Evolutionary conservation across 2,113 vertebrate genomes (phyloP).

Genomic region (Uropsilus gracilis): DNA sequence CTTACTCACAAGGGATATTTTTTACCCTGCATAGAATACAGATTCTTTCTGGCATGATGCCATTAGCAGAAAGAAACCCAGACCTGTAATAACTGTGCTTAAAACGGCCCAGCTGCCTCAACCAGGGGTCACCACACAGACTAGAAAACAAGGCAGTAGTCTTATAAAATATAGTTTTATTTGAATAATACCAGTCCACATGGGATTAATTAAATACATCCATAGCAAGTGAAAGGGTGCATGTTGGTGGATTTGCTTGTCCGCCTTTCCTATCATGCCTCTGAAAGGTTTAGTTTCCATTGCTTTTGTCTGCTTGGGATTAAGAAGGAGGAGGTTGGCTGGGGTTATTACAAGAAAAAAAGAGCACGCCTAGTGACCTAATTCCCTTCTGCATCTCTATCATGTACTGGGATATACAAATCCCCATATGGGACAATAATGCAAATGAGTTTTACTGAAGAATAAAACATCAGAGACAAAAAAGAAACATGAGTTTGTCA

Average conservation of each 20-base stretch:
- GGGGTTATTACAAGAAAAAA: slow-evolving; percentile 41
- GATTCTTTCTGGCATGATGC: slow-evolving; percentile 62
- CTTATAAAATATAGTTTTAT: slow-evolving; percentile 74
- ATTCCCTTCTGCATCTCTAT: slow-evolving; percentile 65
- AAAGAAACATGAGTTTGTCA: slow-evolving; percentile 80
- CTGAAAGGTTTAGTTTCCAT: slow-evolving; percentile 72
- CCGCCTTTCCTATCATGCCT: slow-evolving; percentile 62
- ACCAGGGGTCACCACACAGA: slow-evolving; percentile 59
- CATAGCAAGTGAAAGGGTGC: slow-evolving; percentile 63
- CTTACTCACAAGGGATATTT: slow-evolving; percentile 62
- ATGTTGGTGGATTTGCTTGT: slow-evolving; percentile 57
- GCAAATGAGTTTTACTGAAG: slow-evolving; percentile 78
- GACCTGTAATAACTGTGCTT: slow-evolving; percentile 49
- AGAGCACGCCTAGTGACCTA: background rate
- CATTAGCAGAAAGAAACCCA: slow-evolving; percentile 62
- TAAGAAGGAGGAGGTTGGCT: slow-evolving; percentile 17
- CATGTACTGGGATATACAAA: slow-evolving; percentile 70
- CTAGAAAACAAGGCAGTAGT: slow-evolving; percentile 64
- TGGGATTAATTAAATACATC: slow-evolving; percentile 81
- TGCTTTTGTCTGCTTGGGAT: slow-evolving; percentile 69
- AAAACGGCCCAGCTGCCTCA: slow-evolving; percentile 64
- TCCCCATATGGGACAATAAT: slow-evolving; percentile 62
- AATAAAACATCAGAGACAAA: slow-evolving; percentile 83
- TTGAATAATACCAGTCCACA: slow-evolving; percentile 77
- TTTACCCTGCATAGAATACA: slow-evolving; percentile 55